Evolutionary conservation across 2,888 invertebrate genomes (phyloP).

Genomic region (Nudaria mundana): DNA sequence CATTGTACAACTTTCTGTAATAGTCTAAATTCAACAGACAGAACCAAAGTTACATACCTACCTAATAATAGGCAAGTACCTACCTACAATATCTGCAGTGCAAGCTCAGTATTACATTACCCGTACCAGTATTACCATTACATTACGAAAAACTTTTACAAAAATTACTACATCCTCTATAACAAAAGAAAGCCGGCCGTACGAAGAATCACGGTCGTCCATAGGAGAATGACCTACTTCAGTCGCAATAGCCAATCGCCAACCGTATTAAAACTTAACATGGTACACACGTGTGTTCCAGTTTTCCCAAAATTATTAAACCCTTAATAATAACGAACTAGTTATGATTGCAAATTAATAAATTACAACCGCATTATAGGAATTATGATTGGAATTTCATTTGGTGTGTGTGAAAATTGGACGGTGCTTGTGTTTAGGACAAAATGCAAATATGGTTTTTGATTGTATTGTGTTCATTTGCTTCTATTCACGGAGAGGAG

Average conservation of each 20-base stretch:
- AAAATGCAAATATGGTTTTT: slow-evolving; percentile 56
- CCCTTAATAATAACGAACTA: slow-evolving; percentile 32
- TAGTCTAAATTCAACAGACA: no score
- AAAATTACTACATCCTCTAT: slow-evolving; percentile 22
- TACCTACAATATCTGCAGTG: no score
- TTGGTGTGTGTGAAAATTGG: slow-evolving; percentile 23
- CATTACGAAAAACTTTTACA: no score
- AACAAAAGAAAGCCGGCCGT: slow-evolving; percentile 9
- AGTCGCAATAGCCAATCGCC: slow-evolving; percentile 20
- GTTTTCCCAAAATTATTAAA: slow-evolving; percentile 39
- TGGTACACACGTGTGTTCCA: slow-evolving; percentile 43
- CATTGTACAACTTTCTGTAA: no score
- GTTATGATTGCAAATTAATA: slow-evolving; percentile 30
- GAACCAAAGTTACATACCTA: no score
- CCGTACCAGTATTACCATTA: no score
- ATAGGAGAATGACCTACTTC: slow-evolving; percentile 17
- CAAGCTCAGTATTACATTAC: no score
- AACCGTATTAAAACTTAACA: slow-evolving; percentile 55
- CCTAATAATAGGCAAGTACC: no score
- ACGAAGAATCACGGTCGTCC: slow-evolving; percentile 19
- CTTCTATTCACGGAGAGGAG: slow-evolving; percentile 70
- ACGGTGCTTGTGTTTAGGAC: slow-evolving; percentile 30
- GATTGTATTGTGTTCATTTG: slow-evolving; percentile 38
- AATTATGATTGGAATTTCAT: slow-evolving; percentile 59
- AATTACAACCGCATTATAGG: slow-evolving; percentile 31